A percentile compares a stretch with the other conserved stretches of the same genome.
phyloP scores from a whole-genome alignment of 2,113 vertebrate genomes.

The Psilopogon haemacephalus region DNA sequence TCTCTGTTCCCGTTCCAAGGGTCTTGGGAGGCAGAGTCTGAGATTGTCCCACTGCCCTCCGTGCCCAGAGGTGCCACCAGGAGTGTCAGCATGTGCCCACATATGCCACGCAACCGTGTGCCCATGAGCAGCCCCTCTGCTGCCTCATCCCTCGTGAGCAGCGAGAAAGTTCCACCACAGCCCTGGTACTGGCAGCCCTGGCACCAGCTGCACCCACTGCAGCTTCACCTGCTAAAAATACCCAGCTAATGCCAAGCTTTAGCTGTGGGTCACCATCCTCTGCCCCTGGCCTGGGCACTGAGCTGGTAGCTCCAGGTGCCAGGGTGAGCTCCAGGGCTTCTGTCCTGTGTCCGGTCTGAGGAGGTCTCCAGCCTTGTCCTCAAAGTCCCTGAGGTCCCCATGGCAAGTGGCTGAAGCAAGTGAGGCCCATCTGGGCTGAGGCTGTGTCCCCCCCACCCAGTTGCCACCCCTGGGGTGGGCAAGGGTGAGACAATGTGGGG shows the following conservation, averaged over 20 bases:
- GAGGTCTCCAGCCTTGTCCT: neutral
- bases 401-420: neutral
- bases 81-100: neutral
- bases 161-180: neutral
- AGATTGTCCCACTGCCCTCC: neutral
- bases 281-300: accelerated
- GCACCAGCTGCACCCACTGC: neutral
- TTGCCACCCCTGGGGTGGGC: accelerated
- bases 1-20: accelerated
- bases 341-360: no score
- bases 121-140: neutral
- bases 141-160: no score
- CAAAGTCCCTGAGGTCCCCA: accelerated
- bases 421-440: accelerated
- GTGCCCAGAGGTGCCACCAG: accelerated
- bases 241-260: neutral
- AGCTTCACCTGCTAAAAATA: neutral
- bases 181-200: neutral
- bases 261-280: accelerated
- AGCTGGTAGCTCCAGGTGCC: neutral
- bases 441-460: neutral
- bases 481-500: neutral
- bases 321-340: neutral
- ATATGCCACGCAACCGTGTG: neutral
- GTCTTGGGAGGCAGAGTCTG: neutral